Evolutionary conservation across 2,113 vertebrate species (phyloP).

Genomic region (Grallaria varia): DNA sequence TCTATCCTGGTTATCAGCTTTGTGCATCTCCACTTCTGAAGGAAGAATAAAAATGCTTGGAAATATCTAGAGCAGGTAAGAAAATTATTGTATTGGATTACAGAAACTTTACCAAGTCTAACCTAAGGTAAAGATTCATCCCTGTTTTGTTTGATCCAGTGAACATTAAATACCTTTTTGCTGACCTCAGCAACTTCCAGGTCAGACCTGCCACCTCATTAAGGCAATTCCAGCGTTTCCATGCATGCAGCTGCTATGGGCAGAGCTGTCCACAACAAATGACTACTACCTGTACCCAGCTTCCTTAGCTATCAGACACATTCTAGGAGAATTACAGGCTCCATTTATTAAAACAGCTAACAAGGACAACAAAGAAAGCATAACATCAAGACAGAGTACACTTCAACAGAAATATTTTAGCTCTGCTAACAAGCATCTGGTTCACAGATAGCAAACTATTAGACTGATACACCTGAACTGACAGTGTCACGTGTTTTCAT

Average conservation of each 20-base stretch:
- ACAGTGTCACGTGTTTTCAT: not conserved
- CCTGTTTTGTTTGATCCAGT: not conserved
- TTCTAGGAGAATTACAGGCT: not conserved
- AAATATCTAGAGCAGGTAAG: not conserved
- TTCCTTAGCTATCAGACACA: not conserved
- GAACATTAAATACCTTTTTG: not conserved
- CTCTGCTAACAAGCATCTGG: not conserved
- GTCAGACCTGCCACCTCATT: not conserved
- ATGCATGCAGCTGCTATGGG: not conserved
- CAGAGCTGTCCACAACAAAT: not conserved
- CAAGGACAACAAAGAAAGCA: not conserved
- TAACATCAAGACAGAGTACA: not conserved
- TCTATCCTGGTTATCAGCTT: not conserved
- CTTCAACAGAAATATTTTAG: not conserved
- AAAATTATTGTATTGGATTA: not conserved
- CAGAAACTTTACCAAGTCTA: not conserved
- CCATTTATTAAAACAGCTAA: conserved; percentile 13
- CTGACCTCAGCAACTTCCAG: not conserved
- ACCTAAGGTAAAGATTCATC: not conserved
- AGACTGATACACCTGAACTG: not conserved
- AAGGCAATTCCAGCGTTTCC: not conserved
- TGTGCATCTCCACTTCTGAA: not conserved
- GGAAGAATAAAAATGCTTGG: not conserved
- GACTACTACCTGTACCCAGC: not conserved
- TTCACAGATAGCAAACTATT: not conserved